Base-by-base conservation (phyloP, 2,797 vertebrate genomes). In the Diglossa cyanea region DNA sequence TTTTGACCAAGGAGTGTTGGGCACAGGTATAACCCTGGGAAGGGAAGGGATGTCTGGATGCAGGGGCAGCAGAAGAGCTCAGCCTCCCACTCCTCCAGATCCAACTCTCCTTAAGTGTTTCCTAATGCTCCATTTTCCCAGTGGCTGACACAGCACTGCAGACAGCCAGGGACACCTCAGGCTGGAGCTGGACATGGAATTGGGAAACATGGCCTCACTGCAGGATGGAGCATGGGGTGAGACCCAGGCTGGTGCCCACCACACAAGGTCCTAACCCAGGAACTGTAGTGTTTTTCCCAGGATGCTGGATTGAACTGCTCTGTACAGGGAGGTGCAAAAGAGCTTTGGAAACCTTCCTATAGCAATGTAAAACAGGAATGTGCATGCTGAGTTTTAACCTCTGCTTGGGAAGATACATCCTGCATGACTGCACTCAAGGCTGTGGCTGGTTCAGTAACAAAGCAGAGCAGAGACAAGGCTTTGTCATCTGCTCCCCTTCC, bases 191-290 rank as follows among this genome's bases (percentile, higher is more conserved):
- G 51, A 54, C 17, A 3, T 3, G 26, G 39, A 57, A 67, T 0
- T 1, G 0, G 37, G 60, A 87, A 48, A 44, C 17, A 8, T 0
- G 1, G 66, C 35, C 47, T 67, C 44, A 23, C 0, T n/a, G 78
- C 18, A 40, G 51, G 54, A 81, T 2, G 18, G 57, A 58, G 31
- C 44, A 57, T 3, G 23, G 13, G 24, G 3, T 18, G 14, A 82
- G 37, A 40, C 7, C 13, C 30, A 76, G 71, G 55, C 65, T 4
- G 2, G 70, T 45, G 91, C 30, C 44, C 47, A 65, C 4, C 66
- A 55, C 0, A 2, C 0, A 0, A 80, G 33, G 30, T 33, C 63
- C 87, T 6, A 9, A 17, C 62, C 75, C 68, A 71, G 78, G 40
- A 76, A 55, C 2, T 3, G 60, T 17, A 51, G 40, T 30, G 60